Conservation (phyloP, 1,140 invertebrate genomes). For the Hyposmocoma kahamanoa region DNA sequence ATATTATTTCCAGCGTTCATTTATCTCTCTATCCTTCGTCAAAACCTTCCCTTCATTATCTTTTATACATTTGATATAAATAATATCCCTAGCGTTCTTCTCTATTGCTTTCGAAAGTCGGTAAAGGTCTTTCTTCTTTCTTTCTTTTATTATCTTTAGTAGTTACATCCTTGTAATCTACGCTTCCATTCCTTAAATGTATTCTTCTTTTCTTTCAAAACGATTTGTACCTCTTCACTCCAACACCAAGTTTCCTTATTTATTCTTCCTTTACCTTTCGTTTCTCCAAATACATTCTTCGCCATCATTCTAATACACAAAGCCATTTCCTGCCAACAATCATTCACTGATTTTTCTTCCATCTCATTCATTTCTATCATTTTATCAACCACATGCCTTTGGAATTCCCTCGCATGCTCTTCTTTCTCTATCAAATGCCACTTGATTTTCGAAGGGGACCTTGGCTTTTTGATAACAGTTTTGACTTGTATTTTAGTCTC, state of each 20-base stretch:
- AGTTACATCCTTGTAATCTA: too few relatives aligned
- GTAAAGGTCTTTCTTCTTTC: too few relatives aligned
- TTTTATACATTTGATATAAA: constrained; percentile 13
- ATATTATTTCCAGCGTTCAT: neutral
- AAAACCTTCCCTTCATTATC: constrained; percentile 7
- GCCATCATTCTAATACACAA: too few relatives aligned
- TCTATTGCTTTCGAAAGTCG: constrained; percentile 12
- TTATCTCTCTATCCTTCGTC: neutral
- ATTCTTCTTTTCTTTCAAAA: too few relatives aligned
- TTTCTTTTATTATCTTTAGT: too few relatives aligned
- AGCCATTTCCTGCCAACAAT: neutral
- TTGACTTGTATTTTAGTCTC: neutral
- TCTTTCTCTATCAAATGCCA: neutral
- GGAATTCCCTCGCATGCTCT: neutral
- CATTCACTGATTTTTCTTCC: neutral
- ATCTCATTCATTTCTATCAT: neutral
- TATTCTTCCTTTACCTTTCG: too few relatives aligned
- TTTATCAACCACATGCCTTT: neutral
- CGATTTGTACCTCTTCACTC: too few relatives aligned
- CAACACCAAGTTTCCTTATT: too few relatives aligned
- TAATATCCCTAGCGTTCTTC: constrained; percentile 10
- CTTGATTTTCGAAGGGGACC: neutral
- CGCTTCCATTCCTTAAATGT: too few relatives aligned
- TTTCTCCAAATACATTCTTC: too few relatives aligned
- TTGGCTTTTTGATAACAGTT: neutral